Evolutionary conservation across 2,797 vertebrate genomes (phyloP).

Genomic region (Myotis daubentonii): DNA sequence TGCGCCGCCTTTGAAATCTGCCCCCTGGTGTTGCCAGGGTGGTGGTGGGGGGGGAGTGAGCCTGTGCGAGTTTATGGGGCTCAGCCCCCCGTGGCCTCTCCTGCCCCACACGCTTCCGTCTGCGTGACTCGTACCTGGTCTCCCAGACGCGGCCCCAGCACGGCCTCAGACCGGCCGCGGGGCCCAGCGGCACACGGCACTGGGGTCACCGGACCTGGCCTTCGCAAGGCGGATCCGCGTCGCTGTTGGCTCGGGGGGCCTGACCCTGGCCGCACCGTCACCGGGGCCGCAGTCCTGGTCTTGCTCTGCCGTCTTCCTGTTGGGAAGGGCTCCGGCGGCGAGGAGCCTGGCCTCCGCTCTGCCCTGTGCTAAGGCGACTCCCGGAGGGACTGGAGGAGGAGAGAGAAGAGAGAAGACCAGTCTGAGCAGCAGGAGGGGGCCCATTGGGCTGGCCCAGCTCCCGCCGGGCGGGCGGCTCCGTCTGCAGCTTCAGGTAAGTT

Average conservation of each 20-base stretch:
- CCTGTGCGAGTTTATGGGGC: not conserved
- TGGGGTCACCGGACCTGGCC: not conserved
- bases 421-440: accelerated
- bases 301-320: not conserved
- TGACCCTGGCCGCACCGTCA: accelerated
- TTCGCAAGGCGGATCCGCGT: accelerated
- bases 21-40: constrained; percentile 20
- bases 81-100: not conserved
- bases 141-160: not conserved
- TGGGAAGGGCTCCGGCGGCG: not conserved
- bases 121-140: not conserved
- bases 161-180: not conserved
- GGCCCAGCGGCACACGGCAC: not conserved
- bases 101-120: too few species aligned
- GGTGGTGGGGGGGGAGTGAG: not conserved
- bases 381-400: too few species aligned
- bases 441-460: too few species aligned
- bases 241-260: not conserved
- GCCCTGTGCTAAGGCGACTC: not conserved
- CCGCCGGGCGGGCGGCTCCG: constrained; percentile 41
- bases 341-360: not conserved
- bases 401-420: accelerated
- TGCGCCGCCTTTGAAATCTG: constrained; percentile 68
- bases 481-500: constrained; percentile 65
- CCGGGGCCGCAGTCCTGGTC: not conserved